Conservation (phyloP, 2,113 vertebrate species). For the Pundamilia nyererei region DNA sequence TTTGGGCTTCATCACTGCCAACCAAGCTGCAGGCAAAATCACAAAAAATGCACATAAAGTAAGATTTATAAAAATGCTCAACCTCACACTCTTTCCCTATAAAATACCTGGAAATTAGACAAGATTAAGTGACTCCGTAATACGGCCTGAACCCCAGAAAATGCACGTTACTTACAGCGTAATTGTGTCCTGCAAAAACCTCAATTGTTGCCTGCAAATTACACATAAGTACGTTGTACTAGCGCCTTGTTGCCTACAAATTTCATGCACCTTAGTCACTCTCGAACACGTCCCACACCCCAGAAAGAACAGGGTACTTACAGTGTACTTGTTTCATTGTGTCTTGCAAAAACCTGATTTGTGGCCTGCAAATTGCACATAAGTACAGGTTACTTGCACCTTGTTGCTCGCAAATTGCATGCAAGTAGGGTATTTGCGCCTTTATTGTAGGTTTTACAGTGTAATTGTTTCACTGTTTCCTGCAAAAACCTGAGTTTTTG, state of each 20-base stretch:
- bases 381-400: neutral
- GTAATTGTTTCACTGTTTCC: neutral
- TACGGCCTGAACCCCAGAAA: neutral
- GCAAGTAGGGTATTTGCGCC: neutral
- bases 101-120: neutral
- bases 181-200: neutral
- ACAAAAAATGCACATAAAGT: neutral
- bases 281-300: neutral
- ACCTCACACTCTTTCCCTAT: neutral
- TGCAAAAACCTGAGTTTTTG: neutral
- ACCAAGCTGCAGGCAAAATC: neutral
- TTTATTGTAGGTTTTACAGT: neutral
- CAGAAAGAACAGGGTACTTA: neutral
- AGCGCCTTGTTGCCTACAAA: neutral
- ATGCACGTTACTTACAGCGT: fast-evolving
- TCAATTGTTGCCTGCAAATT: neutral
- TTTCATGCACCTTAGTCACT: neutral
- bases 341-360: neutral
- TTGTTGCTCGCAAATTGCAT: neutral
- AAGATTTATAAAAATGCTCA: neutral
- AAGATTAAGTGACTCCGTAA: neutral
- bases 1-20: neutral
- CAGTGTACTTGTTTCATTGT: neutral
- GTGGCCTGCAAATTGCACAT: neutral
- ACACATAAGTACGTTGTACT: neutral